phyloP scores from a whole-genome alignment of 2,797 vertebrate species.

The Siniperca undulata region DNA sequence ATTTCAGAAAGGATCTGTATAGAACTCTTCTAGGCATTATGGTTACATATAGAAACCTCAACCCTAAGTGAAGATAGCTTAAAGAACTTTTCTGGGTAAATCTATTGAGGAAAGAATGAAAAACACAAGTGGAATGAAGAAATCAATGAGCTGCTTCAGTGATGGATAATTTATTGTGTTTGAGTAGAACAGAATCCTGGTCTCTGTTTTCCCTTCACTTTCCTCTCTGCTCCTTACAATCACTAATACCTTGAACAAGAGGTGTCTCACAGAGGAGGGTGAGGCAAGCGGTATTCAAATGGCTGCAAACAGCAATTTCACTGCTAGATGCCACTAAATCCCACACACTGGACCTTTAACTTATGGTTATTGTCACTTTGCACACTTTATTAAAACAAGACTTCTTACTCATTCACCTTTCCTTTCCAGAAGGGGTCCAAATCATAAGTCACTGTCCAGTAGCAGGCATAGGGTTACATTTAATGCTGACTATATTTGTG shows the following conservation, averaged over 20 bases:
- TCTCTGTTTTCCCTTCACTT: not conserved
- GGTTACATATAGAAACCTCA: conserved; percentile 2
- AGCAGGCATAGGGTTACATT: not conserved
- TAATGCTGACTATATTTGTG: not conserved
- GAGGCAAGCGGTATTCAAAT: no score
- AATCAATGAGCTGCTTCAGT: conserved; percentile 29
- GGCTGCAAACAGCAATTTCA: no score
- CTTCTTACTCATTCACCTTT: not conserved
- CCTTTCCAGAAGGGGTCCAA: not conserved
- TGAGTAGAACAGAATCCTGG: not conserved
- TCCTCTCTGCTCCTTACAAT: not conserved
- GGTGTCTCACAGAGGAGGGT: no score
- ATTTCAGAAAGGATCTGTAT: conserved; percentile 4
- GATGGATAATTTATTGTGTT: conserved; percentile 41
- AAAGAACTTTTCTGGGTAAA: not conserved
- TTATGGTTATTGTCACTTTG: not conserved
- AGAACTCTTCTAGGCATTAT: not conserved
- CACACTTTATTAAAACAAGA: conserved; percentile 8
- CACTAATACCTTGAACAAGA: not conserved
- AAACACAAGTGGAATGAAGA: conserved; percentile 26
- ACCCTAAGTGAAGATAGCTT: not conserved
- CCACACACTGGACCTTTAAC: no score
- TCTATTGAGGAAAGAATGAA: conserved; percentile 6
- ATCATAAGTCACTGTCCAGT: not conserved
- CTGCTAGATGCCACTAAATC: no score